These are phyloP conservation scores for Fopius arisanus DNA, from an alignment of 1,140 invertebrate genomes.

Conservation along the genomic window DNA sequence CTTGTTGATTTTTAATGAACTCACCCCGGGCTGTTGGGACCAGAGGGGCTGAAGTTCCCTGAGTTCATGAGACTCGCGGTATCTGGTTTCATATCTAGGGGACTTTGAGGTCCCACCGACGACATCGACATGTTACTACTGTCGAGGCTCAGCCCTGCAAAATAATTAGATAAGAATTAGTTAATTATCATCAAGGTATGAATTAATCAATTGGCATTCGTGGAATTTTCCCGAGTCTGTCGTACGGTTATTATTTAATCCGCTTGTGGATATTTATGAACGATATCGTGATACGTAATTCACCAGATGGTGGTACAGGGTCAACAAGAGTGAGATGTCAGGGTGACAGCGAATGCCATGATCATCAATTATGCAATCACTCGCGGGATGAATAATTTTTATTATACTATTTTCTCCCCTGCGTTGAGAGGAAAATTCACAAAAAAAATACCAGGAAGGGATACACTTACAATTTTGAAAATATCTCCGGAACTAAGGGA, in stretches of 20 bases:
- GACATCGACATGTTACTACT: slow-evolving; percentile 72
- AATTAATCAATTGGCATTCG: background rate
- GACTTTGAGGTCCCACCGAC: slow-evolving; percentile 81
- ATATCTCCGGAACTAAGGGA: no score
- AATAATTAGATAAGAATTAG: slow-evolving; percentile 27
- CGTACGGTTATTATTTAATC: background rate
- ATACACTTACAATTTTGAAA: no score
- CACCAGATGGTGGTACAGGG: background rate
- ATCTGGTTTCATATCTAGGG: slow-evolving; percentile 85
- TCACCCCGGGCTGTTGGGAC: slow-evolving; percentile 73
- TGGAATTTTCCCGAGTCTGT: no score
- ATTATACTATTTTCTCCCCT: no score
- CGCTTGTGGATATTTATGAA: background rate
- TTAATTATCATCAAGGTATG: background rate
- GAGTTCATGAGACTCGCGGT: slow-evolving; percentile 76
- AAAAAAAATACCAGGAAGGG: no score
- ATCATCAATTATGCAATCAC: background rate
- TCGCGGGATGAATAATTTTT: background rate
- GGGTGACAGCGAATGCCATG: background rate
- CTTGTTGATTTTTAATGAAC: slow-evolving; percentile 21
- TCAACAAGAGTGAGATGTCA: background rate
- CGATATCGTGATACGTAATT: background rate
- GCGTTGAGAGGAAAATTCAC: no score
- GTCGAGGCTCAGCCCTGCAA: slow-evolving; percentile 73
- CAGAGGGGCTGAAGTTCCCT: slow-evolving; percentile 72